Evolutionary conservation across 2,888 invertebrate genomes (phyloP).

Genomic region (Thelaira solivaga): DNA sequence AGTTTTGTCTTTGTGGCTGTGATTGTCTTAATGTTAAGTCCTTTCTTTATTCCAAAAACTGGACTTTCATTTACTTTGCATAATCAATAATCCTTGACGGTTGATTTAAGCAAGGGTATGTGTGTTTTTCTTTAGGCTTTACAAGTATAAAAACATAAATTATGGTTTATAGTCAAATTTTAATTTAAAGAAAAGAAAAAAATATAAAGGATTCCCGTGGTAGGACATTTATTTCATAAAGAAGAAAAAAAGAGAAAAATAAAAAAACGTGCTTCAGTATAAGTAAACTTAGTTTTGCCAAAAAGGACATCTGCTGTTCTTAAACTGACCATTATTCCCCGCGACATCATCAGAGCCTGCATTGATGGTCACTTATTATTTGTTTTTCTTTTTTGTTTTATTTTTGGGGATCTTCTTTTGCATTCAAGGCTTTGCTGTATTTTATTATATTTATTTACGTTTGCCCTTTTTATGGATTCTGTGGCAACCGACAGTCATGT

Average conservation of each 20-base stretch:
- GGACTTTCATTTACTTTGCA: constrained; percentile 71
- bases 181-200: constrained; percentile 62
- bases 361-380: constrained; percentile 41
- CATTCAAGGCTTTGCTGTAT: constrained; percentile 53
- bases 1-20: constrained; percentile 62
- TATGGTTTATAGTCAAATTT: constrained; percentile 76
- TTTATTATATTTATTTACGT: constrained; percentile 42
- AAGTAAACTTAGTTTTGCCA: constrained; percentile 39
- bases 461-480: constrained; percentile 56
- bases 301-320: constrained; percentile 59
- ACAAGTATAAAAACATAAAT: constrained; percentile 72
- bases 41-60: constrained; percentile 40
- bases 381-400: constrained; percentile 3
- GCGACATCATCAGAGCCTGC: background rate
- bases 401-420: constrained; percentile 10
- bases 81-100: constrained; percentile 77
- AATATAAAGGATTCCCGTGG: constrained; percentile 41
- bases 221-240: constrained; percentile 43
- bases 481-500: constrained; percentile 1
- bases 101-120: constrained; percentile 50
- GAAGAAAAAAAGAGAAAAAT: background rate
- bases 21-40: constrained; percentile 65
- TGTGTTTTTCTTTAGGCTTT: constrained; percentile 70
- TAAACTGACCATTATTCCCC: constrained; percentile 31
- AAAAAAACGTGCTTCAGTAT: constrained; percentile 63